A percentile compares a stretch with the other conserved stretches of the same genome.
Evolutionary conservation across 92 coral and sea anemone genomes (phyloP).

Genomic region (Virgularia gustaviana): DNA sequence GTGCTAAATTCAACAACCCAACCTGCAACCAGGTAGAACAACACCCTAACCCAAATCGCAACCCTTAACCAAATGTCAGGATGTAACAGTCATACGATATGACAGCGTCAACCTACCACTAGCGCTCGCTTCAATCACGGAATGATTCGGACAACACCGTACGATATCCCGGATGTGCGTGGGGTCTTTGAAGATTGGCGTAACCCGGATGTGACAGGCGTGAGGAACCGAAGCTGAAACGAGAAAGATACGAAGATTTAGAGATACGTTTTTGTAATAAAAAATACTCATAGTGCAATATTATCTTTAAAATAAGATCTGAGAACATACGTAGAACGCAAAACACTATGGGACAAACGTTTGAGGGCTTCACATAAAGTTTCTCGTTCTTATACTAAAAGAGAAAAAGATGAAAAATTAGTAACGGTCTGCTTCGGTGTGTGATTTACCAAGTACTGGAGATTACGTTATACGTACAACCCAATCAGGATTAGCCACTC

Average conservation of each 20-base stretch:
- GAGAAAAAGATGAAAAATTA: conserved; percentile 31
- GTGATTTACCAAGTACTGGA: no score
- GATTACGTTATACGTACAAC: conserved; percentile 66
- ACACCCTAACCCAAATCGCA: no score
- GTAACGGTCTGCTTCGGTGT: background rate
- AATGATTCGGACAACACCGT: conserved; percentile 96
- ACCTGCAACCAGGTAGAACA: no score
- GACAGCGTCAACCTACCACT: conserved; percentile 48
- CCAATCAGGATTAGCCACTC: conserved; percentile 99
- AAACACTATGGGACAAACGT: conserved; percentile 84
- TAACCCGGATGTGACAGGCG: conserved; percentile 71
- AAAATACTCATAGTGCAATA: background rate
- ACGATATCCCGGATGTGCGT: conserved; percentile 90
- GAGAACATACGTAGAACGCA: conserved; percentile 64
- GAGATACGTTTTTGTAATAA: background rate
- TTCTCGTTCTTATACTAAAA: conserved; percentile 69
- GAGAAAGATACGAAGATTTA: background rate
- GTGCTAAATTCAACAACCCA: no score
- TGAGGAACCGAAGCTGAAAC: conserved; percentile 65
- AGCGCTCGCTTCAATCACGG: conserved; percentile 54
- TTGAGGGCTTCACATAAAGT: conserved; percentile 84
- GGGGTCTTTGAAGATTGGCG: conserved; percentile 89
- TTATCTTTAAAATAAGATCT: background rate
- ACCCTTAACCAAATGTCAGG: no score
- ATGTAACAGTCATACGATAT: no score